Base-by-base conservation (phyloP, 2,797 vertebrate genomes). In the Sarcophilus harrisii region DNA sequence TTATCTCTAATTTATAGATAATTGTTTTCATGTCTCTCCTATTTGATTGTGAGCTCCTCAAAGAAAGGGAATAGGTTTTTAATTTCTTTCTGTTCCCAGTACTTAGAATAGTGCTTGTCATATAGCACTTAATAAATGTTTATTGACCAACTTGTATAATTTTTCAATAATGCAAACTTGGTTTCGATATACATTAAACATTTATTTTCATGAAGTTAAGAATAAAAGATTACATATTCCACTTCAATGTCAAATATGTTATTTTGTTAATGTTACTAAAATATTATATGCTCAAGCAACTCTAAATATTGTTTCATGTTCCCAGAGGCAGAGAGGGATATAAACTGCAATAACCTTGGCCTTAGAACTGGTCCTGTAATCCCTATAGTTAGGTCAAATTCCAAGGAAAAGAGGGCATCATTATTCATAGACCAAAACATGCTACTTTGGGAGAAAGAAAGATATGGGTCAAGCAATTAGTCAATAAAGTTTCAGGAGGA, bases 261-360 rank as follows among this genome's bases (percentile, higher is more conserved):
- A 91, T 87, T 28, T 21, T 89, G 0, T 59, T 94, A 94, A 4
- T 3, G 95, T 54, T 73, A 87, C 6, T 58, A 14, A 3, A 57
- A 1, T 58, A 30, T 57, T 95, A 59, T 12, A 89, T 95, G 8
- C 32, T 62, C 10, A 89, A 96, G 38, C 90, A 92, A 96, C 3
- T 92, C 93, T 14, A 96, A 54, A 91, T 4, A 52, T 16, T 97
- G 6, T 32, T 96, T 93, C 55, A 94, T 96, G 97, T 57, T 94
- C 0, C 10, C 0, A 49, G 30, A 87, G 58, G 27, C 89, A 18
- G 45, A 91, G 87, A 91, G 29, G 91, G 55, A 96, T 45, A 94
- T 1, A 0, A 0, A 58, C 27, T 90, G 21, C 38, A 0, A 57
- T 14, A 11, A 13, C 0, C 24, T 90, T 57, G 73, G 62, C 0